phyloP scores from a whole-genome alignment of 2,797 vertebrate genomes.

The Natrix natrix region DNA sequence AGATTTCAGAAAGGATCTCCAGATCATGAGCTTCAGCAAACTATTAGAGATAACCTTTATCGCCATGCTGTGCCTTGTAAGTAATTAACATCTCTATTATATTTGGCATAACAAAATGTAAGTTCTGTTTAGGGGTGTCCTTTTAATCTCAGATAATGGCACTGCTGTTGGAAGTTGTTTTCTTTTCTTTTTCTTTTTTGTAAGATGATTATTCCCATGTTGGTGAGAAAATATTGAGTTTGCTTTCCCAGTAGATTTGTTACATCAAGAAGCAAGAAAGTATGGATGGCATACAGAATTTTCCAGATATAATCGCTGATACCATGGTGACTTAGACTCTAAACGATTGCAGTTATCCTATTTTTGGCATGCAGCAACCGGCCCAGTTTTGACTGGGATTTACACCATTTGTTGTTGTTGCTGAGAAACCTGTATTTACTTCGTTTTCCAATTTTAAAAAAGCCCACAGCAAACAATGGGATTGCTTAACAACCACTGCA shows the following conservation, averaged over 20 bases:
- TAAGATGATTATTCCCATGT: background rate
- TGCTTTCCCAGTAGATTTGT: background rate
- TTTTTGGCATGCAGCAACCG: background rate
- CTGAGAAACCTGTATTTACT: background rate
- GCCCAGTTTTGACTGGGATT: background rate
- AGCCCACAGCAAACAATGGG: background rate
- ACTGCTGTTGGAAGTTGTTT: rapidly evolving
- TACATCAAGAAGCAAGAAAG: background rate
- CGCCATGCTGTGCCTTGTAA: conserved; percentile 99
- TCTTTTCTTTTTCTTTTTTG: background rate
- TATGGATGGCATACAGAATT: background rate
- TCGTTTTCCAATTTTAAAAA: background rate
- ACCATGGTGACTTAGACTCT: background rate
- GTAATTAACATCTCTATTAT: conserved; percentile 59
- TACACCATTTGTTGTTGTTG: background rate
- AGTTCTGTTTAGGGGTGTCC: background rate
- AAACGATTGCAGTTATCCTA: background rate
- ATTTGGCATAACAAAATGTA: rapidly evolving
- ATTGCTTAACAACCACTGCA: background rate
- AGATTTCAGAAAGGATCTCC: conserved; percentile 96
- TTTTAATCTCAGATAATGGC: background rate
- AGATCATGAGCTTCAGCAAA: conserved; percentile 95
- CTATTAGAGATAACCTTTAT: conserved; percentile 96
- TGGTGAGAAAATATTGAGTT: background rate
- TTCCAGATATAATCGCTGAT: background rate